Percentiles rank a stretch among this genome's conserved stretches.
phyloP scores from a whole-genome alignment of 2,113 vertebrate genomes.

The Sclerurus mexicanus region DNA sequence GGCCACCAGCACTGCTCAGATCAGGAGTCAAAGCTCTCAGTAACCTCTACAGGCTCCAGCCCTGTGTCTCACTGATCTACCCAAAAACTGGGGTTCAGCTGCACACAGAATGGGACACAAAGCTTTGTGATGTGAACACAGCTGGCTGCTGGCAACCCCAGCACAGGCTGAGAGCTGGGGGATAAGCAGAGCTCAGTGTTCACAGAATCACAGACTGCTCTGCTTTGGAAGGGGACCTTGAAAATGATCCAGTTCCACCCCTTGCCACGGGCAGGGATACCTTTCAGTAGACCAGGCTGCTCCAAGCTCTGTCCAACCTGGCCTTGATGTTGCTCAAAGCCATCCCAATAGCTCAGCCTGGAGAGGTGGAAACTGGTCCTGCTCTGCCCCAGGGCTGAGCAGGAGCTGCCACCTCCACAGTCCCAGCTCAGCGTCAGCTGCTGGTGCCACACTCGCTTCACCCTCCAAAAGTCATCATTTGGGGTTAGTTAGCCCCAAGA shows the following conservation, averaged over 20 bases:
- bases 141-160: background rate
- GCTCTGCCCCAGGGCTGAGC: background rate
- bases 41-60: background rate
- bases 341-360: background rate
- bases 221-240: background rate
- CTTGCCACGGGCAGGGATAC: background rate
- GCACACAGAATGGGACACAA: background rate
- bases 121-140: background rate
- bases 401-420: background rate
- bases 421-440: background rate
- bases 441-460: background rate
- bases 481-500: background rate
- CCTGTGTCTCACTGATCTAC: background rate
- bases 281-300: background rate
- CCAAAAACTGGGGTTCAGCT: background rate
- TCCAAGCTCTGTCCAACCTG: background rate
- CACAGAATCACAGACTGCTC: background rate
- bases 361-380: background rate
- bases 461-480: background rate
- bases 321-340: background rate
- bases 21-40: background rate
- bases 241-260: background rate
- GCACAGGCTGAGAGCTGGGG: background rate
- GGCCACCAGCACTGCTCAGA: background rate
- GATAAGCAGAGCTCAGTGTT: background rate